Conservation (phyloP, 2,797 vertebrate species). For the Brachyalestes nurse region DNA sequence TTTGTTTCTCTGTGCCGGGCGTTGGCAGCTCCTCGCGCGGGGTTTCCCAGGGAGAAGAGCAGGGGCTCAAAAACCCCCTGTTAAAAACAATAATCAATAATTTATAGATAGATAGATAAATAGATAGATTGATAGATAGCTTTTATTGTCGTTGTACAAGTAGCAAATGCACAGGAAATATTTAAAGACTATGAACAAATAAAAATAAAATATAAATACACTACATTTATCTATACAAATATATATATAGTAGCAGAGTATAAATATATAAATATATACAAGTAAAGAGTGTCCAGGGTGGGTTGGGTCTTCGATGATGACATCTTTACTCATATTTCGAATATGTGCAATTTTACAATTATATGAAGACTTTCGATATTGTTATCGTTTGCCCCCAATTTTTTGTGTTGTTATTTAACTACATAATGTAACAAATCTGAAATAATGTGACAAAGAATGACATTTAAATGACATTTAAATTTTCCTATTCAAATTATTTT, state of each 20-base stretch:
- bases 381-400: neutral
- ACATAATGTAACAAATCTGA: neutral
- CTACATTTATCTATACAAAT: no score
- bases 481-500: conserved; percentile 1
- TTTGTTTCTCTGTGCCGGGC: conserved; percentile 81
- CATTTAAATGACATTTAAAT: neutral
- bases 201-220: no score
- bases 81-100: neutral
- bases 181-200: no score
- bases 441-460: no score
- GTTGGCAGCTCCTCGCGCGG: conserved; percentile 82
- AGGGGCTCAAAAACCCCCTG: conserved; percentile 72
- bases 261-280: no score
- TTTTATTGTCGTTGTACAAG: no score
- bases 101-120: no score
- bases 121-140: no score
- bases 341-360: neutral
- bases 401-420: neutral
- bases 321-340: neutral
- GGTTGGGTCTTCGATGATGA: no score
- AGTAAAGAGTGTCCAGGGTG: no score
- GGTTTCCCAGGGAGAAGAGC: conserved; percentile 78
- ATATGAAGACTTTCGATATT: neutral
- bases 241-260: no score
- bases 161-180: no score